Evolutionary conservation across 2,113 vertebrate genomes (phyloP).

Genomic region (Seriola dumerili): DNA sequence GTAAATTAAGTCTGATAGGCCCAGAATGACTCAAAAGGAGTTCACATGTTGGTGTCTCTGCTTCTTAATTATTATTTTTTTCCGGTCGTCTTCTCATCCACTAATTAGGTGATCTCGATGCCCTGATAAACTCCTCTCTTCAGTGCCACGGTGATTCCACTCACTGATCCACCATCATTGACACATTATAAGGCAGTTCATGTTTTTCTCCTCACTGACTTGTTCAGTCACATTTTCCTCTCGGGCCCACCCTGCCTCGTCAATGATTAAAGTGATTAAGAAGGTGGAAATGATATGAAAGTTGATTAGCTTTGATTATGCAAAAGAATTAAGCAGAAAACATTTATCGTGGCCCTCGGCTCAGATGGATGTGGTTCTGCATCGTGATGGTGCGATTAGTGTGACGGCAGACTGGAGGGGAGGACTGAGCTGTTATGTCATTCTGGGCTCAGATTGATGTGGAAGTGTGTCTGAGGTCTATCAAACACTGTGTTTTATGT

Average conservation of each 20-base stretch:
- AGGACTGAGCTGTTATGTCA: constrained; percentile 50
- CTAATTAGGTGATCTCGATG: constrained; percentile 61
- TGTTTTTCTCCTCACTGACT: constrained; percentile 69
- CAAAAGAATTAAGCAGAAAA: constrained; percentile 66
- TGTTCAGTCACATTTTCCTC: constrained; percentile 68
- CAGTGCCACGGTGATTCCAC: constrained; percentile 35
- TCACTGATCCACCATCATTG: constrained; percentile 53
- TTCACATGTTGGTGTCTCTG: not conserved
- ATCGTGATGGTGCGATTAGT: constrained; percentile 72
- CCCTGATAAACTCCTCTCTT: constrained; percentile 48
- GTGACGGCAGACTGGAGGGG: constrained; percentile 29
- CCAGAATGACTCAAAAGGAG: constrained; percentile 14
- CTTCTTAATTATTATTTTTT: constrained; percentile 4
- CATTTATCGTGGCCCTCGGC: constrained; percentile 27
- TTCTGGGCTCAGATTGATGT: constrained; percentile 1
- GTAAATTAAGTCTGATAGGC: constrained; percentile 6
- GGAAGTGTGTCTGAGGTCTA: constrained; percentile 13
- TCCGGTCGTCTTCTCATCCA: constrained; percentile 25
- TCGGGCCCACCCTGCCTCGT: constrained; percentile 62
- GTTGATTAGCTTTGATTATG: constrained; percentile 79
- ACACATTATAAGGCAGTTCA: constrained; percentile 68
- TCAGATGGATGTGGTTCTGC: constrained; percentile 65
- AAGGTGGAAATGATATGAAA: constrained; percentile 69
- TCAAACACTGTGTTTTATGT: constrained; percentile 2
- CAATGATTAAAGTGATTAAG: constrained; percentile 78